Evolutionary conservation across 2,113 vertebrate genomes (phyloP), one percentile per base, ranked within the genome.

Genomic region (Tyto alba): DNA sequence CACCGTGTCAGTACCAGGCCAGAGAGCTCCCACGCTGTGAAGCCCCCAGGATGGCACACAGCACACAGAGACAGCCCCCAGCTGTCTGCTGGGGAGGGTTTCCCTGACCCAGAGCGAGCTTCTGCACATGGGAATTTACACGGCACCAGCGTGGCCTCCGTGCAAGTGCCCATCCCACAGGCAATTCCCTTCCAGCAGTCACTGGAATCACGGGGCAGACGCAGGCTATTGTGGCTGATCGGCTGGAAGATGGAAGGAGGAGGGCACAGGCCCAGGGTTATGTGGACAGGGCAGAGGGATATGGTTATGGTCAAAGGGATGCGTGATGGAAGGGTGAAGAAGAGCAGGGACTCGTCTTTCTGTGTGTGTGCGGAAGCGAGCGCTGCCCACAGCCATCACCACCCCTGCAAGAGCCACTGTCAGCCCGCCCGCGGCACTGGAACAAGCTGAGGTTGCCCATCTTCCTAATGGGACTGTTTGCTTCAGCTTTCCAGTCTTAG

Each of bases 341-440:
- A 29, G 32, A 79, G 60, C 21, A 86, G 23, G 2, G 53, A 53
- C 25, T 50, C 71, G 25, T 41, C 16, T 53, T 63, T 30, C n/a
- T 16, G 3, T 9, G 30, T 1, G 15, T 34, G n/a, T 10, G 16
- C 4, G 32, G 40, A 21, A 72, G 20, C 0, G 0, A 78, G 63
- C 30, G 2, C 64, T 57, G 41, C 47, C 30, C 60, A 13, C 66
- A 62, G 87, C 4, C 1, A 34, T 13, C 11, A 3, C 27, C 0
- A 1, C 56, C 19, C 50, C 75, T 36, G 52, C 18, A 25, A n/a
- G n/a, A n/a, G n/a, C n/a, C n/a, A n/a, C n/a, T n/a, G n/a, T n/a
- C n/a, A n/a, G n/a, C n/a, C n/a, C n/a, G n/a, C n/a, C n/a, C n/a
- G n/a, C n/a, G 21, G 41, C 55, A 66, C 3, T 41, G 45, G 36